Conservation (phyloP, 2,113 vertebrate species). For the Gasterosteus aculeatus region DNA sequence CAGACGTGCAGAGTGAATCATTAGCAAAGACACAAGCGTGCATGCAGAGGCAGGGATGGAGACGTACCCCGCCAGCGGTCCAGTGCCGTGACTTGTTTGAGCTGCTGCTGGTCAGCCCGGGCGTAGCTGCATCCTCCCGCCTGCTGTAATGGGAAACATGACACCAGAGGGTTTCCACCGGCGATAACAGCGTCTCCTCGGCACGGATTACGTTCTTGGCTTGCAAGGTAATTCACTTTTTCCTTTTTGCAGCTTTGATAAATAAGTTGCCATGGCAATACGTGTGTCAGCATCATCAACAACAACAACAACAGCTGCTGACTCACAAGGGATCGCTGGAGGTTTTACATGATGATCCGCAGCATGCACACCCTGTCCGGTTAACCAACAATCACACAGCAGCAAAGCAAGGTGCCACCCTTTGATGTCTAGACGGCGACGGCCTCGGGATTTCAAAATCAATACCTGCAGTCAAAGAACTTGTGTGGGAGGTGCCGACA, state of each 20-base stretch:
- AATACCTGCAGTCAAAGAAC: neutral
- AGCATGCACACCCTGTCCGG: conserved; percentile 1
- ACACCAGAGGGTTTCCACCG: conserved; percentile 35
- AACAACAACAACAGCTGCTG: conserved; percentile 27
- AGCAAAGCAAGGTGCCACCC: conserved; percentile 37
- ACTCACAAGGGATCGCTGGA: conserved; percentile 32
- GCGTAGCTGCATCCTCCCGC: conserved; percentile 35
- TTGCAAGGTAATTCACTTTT: neutral
- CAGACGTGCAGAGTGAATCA: neutral
- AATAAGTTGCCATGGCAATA: neutral
- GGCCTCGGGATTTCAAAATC: conserved; percentile 37
- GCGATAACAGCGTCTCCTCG: conserved; percentile 15
- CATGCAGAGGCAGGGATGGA: neutral
- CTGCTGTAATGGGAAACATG: conserved; percentile 21
- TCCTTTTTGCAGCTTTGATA: neutral
- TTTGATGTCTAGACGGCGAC: conserved; percentile 54
- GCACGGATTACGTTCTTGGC: neutral
- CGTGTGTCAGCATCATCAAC: conserved; percentile 16
- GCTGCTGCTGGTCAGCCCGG: conserved; percentile 37
- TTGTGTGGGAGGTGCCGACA: neutral
- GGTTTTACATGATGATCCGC: conserved; percentile 23
- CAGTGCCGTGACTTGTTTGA: conserved; percentile 27
- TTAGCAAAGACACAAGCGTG: neutral
- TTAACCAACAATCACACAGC: conserved; percentile 34
- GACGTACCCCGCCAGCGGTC: conserved; percentile 33